phyloP scores from a whole-genome alignment of 2,113 vertebrate species.

The Sclerurus mexicanus region DNA sequence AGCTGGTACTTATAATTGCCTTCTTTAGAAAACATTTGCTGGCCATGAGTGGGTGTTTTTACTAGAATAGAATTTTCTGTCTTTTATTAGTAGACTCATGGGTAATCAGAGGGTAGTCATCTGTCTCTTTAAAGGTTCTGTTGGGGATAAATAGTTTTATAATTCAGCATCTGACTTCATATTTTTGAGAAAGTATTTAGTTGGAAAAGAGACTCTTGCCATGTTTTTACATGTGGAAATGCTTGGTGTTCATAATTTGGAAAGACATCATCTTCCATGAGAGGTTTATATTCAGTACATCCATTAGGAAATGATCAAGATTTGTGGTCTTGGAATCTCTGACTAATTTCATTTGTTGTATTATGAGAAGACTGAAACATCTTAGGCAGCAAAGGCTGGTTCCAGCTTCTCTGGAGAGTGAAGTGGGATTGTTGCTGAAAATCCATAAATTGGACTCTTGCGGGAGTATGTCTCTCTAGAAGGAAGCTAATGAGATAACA shows the following conservation, averaged over 20 bases:
- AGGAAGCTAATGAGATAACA: background rate
- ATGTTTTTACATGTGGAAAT: background rate
- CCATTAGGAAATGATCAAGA: background rate
- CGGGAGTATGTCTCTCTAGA: background rate
- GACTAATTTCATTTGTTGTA: background rate
- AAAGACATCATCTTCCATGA: background rate
- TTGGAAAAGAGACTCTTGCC: background rate
- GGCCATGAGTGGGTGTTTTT: constrained; percentile 23
- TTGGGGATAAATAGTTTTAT: background rate
- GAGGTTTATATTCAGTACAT: background rate
- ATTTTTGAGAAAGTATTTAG: background rate
- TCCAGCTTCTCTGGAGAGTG: background rate
- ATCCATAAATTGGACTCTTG: background rate
- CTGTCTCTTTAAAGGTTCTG: background rate
- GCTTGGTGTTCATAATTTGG: background rate
- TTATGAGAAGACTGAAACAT: background rate
- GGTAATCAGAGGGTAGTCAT: constrained; percentile 30
- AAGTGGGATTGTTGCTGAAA: background rate
- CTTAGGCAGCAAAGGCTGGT: background rate
- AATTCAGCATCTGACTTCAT: background rate
- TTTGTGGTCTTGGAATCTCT: background rate
- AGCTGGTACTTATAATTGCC: background rate
- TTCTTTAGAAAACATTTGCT: background rate
- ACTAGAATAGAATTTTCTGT: background rate
- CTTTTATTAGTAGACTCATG: constrained; percentile 14